phyloP scores from a whole-genome alignment of 53 echinoderm and acorn worm genomes.

The Apostichopus leukothele region DNA sequence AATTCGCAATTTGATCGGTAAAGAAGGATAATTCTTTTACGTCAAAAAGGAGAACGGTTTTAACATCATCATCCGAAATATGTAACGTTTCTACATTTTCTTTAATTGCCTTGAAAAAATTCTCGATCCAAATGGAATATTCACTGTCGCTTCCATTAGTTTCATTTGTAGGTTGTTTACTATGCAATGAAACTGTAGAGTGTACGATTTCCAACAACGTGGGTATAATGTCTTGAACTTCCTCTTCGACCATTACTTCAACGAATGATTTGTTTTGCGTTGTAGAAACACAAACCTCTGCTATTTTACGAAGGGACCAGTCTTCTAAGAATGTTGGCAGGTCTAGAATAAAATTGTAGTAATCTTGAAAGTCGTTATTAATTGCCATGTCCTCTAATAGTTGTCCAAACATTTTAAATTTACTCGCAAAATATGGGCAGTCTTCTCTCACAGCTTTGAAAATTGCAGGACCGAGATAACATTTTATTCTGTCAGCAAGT shows the following conservation, averaged over 20 bases:
- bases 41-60: not conserved
- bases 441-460: slow-evolving; percentile 3
- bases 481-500: not conserved
- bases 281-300: not conserved
- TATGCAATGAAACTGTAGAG: not conserved
- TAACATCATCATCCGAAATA: slow-evolving; percentile 5
- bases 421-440: slow-evolving; percentile 14
- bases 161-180: not conserved
- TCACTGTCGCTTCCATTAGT: not conserved
- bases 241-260: not conserved
- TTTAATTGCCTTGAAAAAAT: not conserved
- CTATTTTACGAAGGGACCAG: slow-evolving; percentile 11
- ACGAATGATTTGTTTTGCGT: slow-evolving; percentile 1
- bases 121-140: not conserved
- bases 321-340: slow-evolving; percentile 1
- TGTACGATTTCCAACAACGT: not conserved
- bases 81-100: not conserved
- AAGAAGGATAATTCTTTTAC: slow-evolving; percentile 13
- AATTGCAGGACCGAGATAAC: slow-evolving; percentile 14
- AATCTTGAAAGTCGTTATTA: not conserved
- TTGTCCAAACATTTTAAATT: not conserved
- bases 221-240: not conserved
- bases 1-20: not conserved
- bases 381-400: slow-evolving; percentile 9
- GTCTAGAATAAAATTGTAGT: not conserved